Evolutionary conservation across 2,797 vertebrate genomes (phyloP).

Genomic region (Allobates femoralis): DNA sequence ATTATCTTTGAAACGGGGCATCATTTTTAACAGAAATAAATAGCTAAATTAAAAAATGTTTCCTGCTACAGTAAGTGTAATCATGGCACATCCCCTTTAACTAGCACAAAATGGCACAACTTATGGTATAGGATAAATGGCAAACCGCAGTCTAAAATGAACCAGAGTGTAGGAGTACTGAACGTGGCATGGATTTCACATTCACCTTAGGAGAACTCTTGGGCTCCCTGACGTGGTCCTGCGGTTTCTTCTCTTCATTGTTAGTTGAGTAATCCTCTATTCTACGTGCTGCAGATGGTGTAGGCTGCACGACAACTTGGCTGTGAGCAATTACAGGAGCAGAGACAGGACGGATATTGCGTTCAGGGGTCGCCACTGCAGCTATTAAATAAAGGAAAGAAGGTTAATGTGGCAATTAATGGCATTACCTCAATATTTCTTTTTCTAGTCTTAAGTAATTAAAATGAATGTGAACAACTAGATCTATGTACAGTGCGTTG

Average conservation of each 20-base stretch:
- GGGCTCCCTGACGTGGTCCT: constrained; percentile 57
- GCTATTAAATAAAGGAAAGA: constrained; percentile 54
- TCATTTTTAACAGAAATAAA: too few relatives aligned
- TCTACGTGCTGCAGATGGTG: constrained; percentile 67
- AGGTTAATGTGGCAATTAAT: background rate
- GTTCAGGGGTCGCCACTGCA: constrained; percentile 87
- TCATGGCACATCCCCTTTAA: too few relatives aligned
- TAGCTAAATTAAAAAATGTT: too few relatives aligned
- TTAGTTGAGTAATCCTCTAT: constrained; percentile 76
- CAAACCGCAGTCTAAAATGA: background rate
- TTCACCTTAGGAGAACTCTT: constrained; percentile 36
- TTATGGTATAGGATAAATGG: background rate
- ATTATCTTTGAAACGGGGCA: too few relatives aligned
- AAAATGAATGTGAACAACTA: background rate
- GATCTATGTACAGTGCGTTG: too few relatives aligned
- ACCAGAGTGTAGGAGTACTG: background rate
- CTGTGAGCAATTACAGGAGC: constrained; percentile 89
- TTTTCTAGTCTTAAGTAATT: background rate
- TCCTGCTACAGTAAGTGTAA: too few relatives aligned
- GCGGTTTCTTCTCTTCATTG: constrained; percentile 71
- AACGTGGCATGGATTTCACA: background rate
- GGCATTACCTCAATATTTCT: too few relatives aligned
- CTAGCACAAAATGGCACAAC: background rate
- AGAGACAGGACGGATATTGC: constrained; percentile 88
- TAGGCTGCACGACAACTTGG: constrained; percentile 70